Conservation (phyloP, 2,888 invertebrate genomes). For the Brachyptera putata region DNA sequence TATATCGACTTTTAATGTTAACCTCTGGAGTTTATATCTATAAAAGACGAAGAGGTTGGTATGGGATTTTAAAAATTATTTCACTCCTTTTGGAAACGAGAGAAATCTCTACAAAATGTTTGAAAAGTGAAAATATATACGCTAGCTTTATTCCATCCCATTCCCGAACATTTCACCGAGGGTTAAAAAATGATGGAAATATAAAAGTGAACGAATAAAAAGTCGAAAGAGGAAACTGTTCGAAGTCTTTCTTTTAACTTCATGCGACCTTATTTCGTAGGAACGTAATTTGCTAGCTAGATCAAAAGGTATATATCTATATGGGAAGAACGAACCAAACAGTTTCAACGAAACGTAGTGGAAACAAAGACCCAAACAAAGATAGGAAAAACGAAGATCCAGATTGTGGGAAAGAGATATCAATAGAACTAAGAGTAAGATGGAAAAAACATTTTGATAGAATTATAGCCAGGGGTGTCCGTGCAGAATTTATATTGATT, state of each 20-base stretch:
- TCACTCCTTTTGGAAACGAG: conserved; percentile 1
- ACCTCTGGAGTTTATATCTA: not conserved
- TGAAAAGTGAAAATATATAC: not conserved
- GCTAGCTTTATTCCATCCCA: not conserved
- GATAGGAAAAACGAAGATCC: not conserved
- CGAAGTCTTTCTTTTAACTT: conserved; percentile 1
- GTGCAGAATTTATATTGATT: too few species aligned
- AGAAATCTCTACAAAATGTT: not conserved
- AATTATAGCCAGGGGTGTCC: too few species aligned
- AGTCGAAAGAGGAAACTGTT: not conserved
- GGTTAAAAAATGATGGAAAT: not conserved
- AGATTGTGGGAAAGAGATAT: not conserved
- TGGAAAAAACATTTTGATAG: too few species aligned
- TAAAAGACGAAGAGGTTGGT: not conserved
- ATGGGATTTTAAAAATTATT: conserved; percentile 8
- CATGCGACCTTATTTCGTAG: conserved; percentile 12
- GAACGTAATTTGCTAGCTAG: conserved; percentile 27
- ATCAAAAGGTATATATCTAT: conserved; percentile 2
- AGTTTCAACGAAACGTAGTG: conserved; percentile 11
- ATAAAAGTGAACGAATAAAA: conserved; percentile 5
- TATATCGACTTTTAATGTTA: too few species aligned
- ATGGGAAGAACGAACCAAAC: conserved; percentile 15
- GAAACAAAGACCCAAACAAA: conserved; percentile 19
- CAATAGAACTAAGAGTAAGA: too few species aligned
- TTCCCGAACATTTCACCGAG: too few species aligned